A percentile compares a stretch with the other conserved stretches of the same genome.
Evolutionary conservation across 30 jellyfish, hydroid and myxozoan genomes (phyloP).

Genomic region (Hydra vulgaris): DNA sequence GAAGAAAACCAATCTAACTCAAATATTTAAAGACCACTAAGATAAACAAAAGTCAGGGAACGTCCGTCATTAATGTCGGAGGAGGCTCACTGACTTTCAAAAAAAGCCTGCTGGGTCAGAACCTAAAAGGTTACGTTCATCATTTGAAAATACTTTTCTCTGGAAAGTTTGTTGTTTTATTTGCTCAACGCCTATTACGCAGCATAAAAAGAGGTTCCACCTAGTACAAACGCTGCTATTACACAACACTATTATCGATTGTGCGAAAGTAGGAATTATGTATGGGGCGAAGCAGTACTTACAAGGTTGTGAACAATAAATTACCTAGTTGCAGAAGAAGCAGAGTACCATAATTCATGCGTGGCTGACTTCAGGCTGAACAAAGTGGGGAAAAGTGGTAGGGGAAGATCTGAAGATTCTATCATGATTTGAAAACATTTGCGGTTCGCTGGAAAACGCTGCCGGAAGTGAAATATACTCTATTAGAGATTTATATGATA

Average conservation of each 20-base stretch:
- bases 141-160: conserved; percentile 14
- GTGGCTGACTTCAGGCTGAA: conserved; percentile 24
- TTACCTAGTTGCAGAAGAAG: conserved; percentile 50
- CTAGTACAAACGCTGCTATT: conserved; percentile 37
- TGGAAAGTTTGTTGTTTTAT: conserved; percentile 37
- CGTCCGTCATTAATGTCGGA: conserved; percentile 33
- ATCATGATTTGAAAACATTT: conserved; percentile 15
- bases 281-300: conserved; percentile 35
- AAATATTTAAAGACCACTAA: conserved; percentile 11
- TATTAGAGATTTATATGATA: conserved; percentile 18
- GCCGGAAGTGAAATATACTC: conserved; percentile 35
- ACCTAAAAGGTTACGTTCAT: conserved; percentile 30
- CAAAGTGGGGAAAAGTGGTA: conserved; percentile 11
- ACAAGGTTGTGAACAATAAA: conserved; percentile 6
- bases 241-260: conserved; percentile 12
- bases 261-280: conserved; percentile 33
- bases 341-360: conserved; percentile 36
- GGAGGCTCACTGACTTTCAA: conserved; percentile 27
- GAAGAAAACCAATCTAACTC: conserved; percentile 1
- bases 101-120: conserved; percentile 27
- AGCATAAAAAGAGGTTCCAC: conserved; percentile 14
- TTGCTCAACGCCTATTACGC: conserved; percentile 26
- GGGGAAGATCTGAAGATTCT: conserved; percentile 49
- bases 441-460: conserved; percentile 35
- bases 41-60: background rate